Percentiles rank a stretch among this genome's conserved stretches.
phyloP scores from a whole-genome alignment of 2,797 vertebrate species.

The Gambelia wislizenii region DNA sequence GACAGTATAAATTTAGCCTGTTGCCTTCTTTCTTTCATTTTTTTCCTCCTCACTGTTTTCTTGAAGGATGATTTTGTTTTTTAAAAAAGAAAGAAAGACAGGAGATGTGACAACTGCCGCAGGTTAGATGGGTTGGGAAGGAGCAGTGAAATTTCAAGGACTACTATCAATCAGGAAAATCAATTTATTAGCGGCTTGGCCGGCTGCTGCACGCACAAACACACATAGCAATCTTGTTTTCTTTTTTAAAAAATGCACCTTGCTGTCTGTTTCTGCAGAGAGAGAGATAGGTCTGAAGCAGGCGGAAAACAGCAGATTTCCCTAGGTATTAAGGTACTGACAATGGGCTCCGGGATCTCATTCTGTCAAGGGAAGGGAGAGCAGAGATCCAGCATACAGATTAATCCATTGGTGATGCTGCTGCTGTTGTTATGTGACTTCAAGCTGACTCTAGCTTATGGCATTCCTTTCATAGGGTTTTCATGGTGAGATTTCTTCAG shows the following conservation, averaged over 20 bases:
- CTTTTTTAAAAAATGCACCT: neutral
- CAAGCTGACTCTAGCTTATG: no score
- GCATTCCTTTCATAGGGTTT: no score
- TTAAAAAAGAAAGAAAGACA: no score
- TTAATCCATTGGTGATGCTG: neutral
- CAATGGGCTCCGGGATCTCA: neutral
- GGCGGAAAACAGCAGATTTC: neutral
- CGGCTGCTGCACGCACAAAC: neutral
- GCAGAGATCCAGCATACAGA: neutral
- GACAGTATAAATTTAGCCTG: constrained; percentile 34
- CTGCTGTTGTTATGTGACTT: no score
- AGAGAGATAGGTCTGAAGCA: neutral
- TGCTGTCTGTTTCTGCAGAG: neutral
- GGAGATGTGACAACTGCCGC: neutral
- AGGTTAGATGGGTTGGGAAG: neutral
- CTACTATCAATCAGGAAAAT: neutral
- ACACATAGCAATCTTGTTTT: neutral
- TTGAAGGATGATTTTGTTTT: neutral
- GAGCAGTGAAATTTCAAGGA: neutral
- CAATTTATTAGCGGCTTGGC: neutral
- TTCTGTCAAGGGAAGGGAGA: neutral
- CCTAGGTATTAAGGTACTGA: neutral
- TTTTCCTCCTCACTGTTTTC: neutral
- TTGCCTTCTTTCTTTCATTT: constrained; percentile 24
- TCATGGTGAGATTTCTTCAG: no score